Base-by-base conservation (phyloP, 1,140 invertebrate genomes). In the Rhagoletis pomonella region DNA sequence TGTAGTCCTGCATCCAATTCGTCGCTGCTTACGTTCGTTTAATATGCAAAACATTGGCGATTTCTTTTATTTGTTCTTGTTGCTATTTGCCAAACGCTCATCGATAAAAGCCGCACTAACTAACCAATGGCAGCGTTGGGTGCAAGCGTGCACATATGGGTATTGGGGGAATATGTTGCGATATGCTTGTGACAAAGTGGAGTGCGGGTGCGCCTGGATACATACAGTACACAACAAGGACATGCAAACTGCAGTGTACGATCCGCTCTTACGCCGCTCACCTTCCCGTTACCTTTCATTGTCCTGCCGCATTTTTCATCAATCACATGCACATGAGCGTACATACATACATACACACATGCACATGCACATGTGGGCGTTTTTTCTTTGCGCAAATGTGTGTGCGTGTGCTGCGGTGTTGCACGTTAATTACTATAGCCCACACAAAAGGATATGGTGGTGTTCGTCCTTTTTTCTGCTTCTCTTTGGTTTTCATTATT, bases 21-120 rank as follows among this genome's bases (percentile, higher is more conserved):
- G 64, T 55, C 39, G 84, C 60, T 62, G 84, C 84, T 62, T 19
- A 62, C 84, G 14, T 87, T 87, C 69, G 67, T 47, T 59, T 81
- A 81, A 87, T 87, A 77, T 88, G 84, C 87, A 88, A 88, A 69
- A 86, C 67, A 86, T 77, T 87, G 86, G 50, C 55, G 62, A 29
- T 87, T 87, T 44, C 85, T 60, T 64, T 58, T 55, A 29, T 87
- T 62, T 85, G 42, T 44, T 62, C 62, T 58, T 69, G 39, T 86
- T 85, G 64, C 12, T 85, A 69, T 87, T 86, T 86, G 64, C 81
- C 81, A 87, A 87, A 87, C 85, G 84, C 84, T 69, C 87, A 86
- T 88, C 87, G 87, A 88, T 88, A 88, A 88, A 88, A 86, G 87
- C 87, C 87, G 84, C 87, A 88, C 87, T 88, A 88, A 88, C 87